Evolutionary conservation across 2,797 vertebrate genomes (phyloP).

Genomic region (Premnoplex brunnescens): DNA sequence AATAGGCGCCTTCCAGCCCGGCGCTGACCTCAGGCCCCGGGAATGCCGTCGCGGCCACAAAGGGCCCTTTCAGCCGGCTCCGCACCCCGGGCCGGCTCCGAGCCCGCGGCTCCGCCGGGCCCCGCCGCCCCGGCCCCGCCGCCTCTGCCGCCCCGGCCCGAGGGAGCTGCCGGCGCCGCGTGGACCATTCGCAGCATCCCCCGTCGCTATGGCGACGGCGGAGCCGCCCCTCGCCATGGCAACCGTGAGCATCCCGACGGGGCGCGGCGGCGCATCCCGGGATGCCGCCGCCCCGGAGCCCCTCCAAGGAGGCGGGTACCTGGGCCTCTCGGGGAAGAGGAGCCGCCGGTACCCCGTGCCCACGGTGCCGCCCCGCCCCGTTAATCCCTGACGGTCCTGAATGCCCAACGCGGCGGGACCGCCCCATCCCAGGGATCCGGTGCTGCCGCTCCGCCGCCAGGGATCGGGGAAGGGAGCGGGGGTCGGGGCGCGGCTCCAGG

Average conservation of each 20-base stretch:
- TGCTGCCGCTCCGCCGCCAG: neutral
- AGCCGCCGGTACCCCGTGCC: neutral
- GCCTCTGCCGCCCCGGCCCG: slow-evolving; percentile 22
- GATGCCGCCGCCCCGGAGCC: neutral
- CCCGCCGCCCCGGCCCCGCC: neutral
- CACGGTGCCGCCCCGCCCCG: neutral
- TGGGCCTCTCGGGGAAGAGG: neutral
- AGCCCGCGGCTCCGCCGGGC: neutral
- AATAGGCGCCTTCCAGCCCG: slow-evolving; percentile 78
- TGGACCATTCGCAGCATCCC: slow-evolving; percentile 33
- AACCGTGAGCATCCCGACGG: slow-evolving; percentile 7
- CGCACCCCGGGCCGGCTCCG: slow-evolving; percentile 36
- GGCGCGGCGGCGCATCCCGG: neutral
- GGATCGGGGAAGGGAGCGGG: neutral
- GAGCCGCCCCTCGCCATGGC: slow-evolving; percentile 60
- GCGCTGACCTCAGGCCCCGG: slow-evolving; percentile 95
- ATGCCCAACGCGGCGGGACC: neutral
- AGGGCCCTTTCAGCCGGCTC: slow-evolving; percentile 76
- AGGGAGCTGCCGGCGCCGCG: neutral
- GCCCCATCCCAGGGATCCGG: neutral
- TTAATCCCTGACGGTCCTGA: neutral
- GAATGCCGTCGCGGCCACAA: slow-evolving; percentile 86
- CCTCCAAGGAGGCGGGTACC: neutral
- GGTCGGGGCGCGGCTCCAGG: neutral
- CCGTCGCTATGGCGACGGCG: slow-evolving; percentile 16